These are phyloP conservation scores for Ceramica pisi DNA, from an alignment of 2,888 invertebrate genomes.

Conservation along the genomic window DNA sequence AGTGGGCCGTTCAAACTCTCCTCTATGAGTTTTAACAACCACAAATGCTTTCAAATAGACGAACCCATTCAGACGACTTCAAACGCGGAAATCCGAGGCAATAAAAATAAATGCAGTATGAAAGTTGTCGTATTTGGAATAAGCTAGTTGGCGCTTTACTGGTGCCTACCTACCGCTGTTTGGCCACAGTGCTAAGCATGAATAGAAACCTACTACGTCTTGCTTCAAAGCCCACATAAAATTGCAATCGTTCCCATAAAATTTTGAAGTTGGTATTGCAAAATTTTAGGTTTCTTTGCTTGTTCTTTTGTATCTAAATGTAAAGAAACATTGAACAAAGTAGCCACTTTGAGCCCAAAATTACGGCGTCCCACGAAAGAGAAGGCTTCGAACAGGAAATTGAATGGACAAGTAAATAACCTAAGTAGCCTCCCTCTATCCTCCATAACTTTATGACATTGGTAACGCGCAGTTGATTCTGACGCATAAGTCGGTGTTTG, in stretches of 20 bases:
- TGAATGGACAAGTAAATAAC: constrained; percentile 28
- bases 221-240: constrained; percentile 9
- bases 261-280: constrained; percentile 1
- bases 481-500: constrained; percentile 77
- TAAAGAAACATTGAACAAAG: neutral
- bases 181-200: neutral
- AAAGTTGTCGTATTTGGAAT: constrained; percentile 56
- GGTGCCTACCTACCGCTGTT: neutral
- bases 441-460: constrained; percentile 48
- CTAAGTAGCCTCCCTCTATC: constrained; percentile 14
- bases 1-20: constrained; percentile 60
- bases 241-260: neutral
- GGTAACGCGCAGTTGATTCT: constrained; percentile 72
- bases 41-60: constrained; percentile 66
- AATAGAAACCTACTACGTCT: neutral
- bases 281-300: neutral
- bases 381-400: constrained; percentile 11
- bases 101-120: constrained; percentile 65
- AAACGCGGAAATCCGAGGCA: constrained; percentile 56
- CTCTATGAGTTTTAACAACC: constrained; percentile 64
- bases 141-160: constrained; percentile 38
- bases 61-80: constrained; percentile 56
- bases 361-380: neutral
- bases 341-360: neutral
- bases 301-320: neutral